phyloP scores from a whole-genome alignment of 2,797 vertebrate genomes.

The Adelosebastes latens region DNA sequence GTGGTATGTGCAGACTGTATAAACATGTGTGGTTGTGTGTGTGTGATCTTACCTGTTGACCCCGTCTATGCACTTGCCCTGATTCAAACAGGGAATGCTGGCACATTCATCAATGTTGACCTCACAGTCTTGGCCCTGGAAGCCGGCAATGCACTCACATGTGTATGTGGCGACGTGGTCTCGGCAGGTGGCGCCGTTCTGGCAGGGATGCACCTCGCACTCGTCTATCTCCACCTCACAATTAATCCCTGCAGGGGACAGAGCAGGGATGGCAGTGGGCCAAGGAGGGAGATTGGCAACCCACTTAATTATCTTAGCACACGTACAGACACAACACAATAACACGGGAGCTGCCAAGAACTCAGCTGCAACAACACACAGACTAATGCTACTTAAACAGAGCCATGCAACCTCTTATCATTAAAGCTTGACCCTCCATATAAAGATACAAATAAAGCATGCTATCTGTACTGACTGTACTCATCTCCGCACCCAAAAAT shows the following conservation, averaged over 20 bases:
- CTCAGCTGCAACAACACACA: not conserved
- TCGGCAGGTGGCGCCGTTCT: slow-evolving; percentile 85
- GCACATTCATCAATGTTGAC: slow-evolving; percentile 91
- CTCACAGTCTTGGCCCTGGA: slow-evolving; percentile 87
- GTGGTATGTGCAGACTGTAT: not conserved
- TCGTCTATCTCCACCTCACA: slow-evolving; percentile 92
- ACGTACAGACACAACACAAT: slow-evolving; percentile 19
- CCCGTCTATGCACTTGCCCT: slow-evolving; percentile 86
- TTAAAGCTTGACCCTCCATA: not conserved
- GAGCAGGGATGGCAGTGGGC: slow-evolving; percentile 8
- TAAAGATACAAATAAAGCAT: not conserved
- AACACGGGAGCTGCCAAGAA: not conserved
- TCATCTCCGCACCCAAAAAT: not conserved
- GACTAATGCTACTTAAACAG: slow-evolving; percentile 15
- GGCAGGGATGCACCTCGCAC: slow-evolving; percentile 89
- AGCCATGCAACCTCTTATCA: not conserved
- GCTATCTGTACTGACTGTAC: not conserved
- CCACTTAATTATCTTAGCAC: slow-evolving; percentile 25
- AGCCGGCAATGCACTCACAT: slow-evolving; percentile 89
- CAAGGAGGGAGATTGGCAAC: slow-evolving; percentile 18
- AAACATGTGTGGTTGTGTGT: not conserved
- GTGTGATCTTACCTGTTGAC: slow-evolving; percentile 86
- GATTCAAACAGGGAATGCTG: slow-evolving; percentile 87
- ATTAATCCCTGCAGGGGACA: slow-evolving; percentile 76
- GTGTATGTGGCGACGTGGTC: slow-evolving; percentile 88